A percentile compares a stretch with the other conserved stretches of the same genome.
These are phyloP conservation scores for Epicauta chinensis DNA, from an alignment of 1,140 invertebrate genomes.

Conservation along the genomic window DNA sequence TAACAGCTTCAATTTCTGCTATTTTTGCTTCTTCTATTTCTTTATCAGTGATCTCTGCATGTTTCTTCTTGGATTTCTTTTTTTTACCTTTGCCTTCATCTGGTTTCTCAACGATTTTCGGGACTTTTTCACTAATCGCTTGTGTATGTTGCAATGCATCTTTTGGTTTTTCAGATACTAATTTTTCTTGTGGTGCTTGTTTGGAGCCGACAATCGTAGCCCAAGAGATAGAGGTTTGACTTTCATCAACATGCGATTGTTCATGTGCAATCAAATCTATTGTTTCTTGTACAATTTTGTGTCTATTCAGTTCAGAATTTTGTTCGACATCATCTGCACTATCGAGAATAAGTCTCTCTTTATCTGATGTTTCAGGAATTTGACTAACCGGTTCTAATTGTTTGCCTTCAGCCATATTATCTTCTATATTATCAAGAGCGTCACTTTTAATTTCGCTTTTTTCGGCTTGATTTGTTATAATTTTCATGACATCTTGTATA, in stretches of 20 bases:
- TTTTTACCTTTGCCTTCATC: slow-evolving; percentile 8
- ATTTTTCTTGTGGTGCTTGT: not conserved
- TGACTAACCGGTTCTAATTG: not conserved
- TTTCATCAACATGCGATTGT: slow-evolving; percentile 1
- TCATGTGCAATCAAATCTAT: not conserved
- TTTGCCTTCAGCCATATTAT: not conserved
- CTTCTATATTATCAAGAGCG: too few relatives aligned
- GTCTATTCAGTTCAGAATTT: not conserved
- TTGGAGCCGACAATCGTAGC: slow-evolving; percentile 7
- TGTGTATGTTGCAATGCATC: slow-evolving; percentile 11
- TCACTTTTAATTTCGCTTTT: slow-evolving; percentile 5
- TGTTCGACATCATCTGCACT: not conserved
- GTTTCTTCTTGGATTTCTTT: slow-evolving; percentile 16
- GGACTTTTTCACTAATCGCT: too few relatives aligned
- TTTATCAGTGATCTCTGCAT: slow-evolving; percentile 5
- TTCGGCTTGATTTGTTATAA: slow-evolving; percentile 18
- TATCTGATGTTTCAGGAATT: too few relatives aligned
- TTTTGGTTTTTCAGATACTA: slow-evolving; percentile 1
- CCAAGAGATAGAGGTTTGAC: not conserved
- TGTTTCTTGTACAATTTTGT: not conserved
- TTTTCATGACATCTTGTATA: slow-evolving; percentile 35
- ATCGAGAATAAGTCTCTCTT: too few relatives aligned
- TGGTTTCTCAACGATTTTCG: not conserved
- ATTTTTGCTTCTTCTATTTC: slow-evolving; percentile 22
- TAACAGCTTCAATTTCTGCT: slow-evolving; percentile 31